A percentile compares a stretch with the other conserved stretches of the same genome.
These are phyloP conservation scores for Eulimnadia texana DNA, from an alignment of 1,140 invertebrate species.

Conservation along the genomic window DNA sequence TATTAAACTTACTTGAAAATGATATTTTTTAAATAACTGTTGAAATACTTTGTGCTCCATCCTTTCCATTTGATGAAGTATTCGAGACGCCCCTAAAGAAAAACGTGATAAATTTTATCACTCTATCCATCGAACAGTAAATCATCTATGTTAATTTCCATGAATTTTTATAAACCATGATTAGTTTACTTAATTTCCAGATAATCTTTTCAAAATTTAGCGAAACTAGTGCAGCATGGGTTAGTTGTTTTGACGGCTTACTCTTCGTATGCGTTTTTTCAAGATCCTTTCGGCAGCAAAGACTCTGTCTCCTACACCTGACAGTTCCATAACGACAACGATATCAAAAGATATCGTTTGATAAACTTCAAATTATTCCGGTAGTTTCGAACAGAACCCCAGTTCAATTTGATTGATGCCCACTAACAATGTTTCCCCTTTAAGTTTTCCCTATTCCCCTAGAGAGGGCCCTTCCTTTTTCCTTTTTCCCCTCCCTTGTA, in stretches of 20 bases:
- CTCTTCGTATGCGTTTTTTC: constrained; percentile 80
- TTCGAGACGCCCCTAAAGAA: constrained; percentile 84
- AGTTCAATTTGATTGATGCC: no score
- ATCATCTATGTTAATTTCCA: constrained; percentile 19
- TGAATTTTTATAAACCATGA: background rate
- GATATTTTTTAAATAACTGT: constrained; percentile 26
- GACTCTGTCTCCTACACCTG: constrained; percentile 60
- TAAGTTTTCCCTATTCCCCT: no score
- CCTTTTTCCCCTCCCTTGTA: no score
- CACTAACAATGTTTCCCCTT: no score
- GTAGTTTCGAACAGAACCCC: no score
- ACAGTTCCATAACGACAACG: constrained; percentile 69
- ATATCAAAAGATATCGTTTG: no score
- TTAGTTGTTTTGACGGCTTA: background rate
- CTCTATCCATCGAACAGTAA: no score
- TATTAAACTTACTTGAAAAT: background rate
- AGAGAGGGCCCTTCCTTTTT: no score
- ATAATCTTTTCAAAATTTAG: no score
- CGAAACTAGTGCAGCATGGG: background rate
- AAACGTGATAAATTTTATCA: no score
- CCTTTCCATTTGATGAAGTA: constrained; percentile 97
- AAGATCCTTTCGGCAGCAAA: constrained; percentile 91
- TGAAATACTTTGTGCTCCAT: constrained; percentile 82
- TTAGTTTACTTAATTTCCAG: background rate
- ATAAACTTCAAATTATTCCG: no score